phyloP scores from a whole-genome alignment of 2,797 vertebrate genomes.

The Neomorphus geoffroyi region DNA sequence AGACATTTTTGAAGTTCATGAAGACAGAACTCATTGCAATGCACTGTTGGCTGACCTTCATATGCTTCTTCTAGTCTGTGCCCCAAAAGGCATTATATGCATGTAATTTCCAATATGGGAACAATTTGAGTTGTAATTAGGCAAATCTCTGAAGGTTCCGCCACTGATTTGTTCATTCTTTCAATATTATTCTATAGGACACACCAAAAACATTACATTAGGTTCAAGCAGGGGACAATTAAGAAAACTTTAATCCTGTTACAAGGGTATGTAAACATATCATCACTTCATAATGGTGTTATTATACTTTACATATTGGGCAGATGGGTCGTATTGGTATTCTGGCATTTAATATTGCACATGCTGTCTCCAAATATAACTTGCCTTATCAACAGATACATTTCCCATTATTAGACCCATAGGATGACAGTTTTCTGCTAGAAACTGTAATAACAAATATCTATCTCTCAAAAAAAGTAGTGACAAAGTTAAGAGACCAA shows the following conservation, averaged over 20 bases:
- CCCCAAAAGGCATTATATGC: constrained; percentile 84
- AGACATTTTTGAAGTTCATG: constrained; percentile 72
- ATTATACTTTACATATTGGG: constrained; percentile 50
- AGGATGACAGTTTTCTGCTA: neutral
- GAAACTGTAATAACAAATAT: neutral
- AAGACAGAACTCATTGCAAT: constrained; percentile 72
- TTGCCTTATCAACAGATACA: constrained; percentile 19
- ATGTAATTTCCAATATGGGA: constrained; percentile 91
- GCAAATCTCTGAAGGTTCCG: constrained; percentile 86
- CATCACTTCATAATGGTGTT: constrained; percentile 61
- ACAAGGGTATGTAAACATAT: constrained; percentile 72
- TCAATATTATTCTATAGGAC: constrained; percentile 82
- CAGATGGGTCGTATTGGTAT: constrained; percentile 46
- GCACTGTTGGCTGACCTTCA: constrained; percentile 81
- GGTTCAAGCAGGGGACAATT: constrained; percentile 81
- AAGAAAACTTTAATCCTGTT: constrained; percentile 71
- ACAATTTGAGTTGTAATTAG: constrained; percentile 89
- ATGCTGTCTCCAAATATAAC: constrained; percentile 20
- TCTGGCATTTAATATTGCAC: constrained; percentile 42
- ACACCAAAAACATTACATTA: constrained; percentile 78
- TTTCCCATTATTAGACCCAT: neutral
- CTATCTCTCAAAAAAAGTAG: neutral
- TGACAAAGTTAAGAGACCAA: neutral
- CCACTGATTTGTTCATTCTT: constrained; percentile 85
- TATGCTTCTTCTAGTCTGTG: constrained; percentile 79